A percentile compares a stretch with the other conserved stretches of the same genome.
Conservation (phyloP, 2,113 vertebrate genomes). For the Ammodytes dubius region DNA sequence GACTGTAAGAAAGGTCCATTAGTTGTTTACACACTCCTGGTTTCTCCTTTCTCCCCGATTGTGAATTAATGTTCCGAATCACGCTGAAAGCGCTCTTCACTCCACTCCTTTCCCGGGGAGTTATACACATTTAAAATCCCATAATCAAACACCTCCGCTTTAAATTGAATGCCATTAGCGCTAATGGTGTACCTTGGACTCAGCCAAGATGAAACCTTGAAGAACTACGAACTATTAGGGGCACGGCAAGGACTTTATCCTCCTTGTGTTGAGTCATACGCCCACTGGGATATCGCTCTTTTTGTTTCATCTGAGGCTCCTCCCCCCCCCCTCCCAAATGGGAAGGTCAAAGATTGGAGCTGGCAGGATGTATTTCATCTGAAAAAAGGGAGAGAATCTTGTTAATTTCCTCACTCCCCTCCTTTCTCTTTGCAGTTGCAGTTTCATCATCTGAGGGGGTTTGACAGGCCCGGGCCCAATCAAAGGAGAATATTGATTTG, state of each 20-base stretch:
- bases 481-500: background rate
- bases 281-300: background rate
- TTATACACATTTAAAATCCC: conserved; percentile 75
- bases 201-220: conserved; percentile 69
- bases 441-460: background rate
- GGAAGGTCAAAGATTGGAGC: conserved; percentile 8
- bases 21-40: conserved; percentile 58
- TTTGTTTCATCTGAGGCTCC: conserved; percentile 5
- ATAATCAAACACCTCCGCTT: conserved; percentile 75
- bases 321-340: background rate
- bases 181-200: conserved; percentile 74
- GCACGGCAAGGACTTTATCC: conserved; percentile 57
- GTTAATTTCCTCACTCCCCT: background rate
- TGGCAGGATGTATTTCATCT: background rate
- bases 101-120: conserved; percentile 18
- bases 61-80: conserved; percentile 61
- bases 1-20: conserved; percentile 54
- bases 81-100: background rate
- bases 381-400: background rate
- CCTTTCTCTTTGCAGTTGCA: background rate
- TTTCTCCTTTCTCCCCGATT: conserved; percentile 39
- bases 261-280: background rate
- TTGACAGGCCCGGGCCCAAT: background rate
- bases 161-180: conserved; percentile 73
- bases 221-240: conserved; percentile 59